These are phyloP conservation scores for Herpetotheres cachinnans DNA, from an alignment of 2,113 vertebrate species.

Conservation along the genomic window DNA sequence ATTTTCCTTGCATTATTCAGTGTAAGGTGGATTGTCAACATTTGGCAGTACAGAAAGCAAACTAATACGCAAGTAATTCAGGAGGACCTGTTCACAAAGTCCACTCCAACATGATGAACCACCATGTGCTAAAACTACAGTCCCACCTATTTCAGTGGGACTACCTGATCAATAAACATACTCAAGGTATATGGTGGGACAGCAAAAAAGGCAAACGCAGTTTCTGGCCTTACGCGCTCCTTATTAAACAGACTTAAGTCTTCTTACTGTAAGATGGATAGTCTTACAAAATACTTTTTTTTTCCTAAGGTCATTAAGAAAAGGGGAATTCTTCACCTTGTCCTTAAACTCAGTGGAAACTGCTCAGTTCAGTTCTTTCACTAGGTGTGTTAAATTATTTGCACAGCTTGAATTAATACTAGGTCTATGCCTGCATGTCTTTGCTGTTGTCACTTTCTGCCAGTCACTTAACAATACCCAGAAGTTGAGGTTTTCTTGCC, in stretches of 20 bases:
- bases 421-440: neutral
- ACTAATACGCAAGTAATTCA: neutral
- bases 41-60: neutral
- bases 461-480: neutral
- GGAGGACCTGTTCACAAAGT: neutral
- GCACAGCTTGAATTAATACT: conserved; percentile 43
- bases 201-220: neutral
- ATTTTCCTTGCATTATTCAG: neutral
- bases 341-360: conserved; percentile 27
- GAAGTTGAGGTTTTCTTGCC: neutral
- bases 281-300: neutral
- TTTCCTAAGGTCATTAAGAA: neutral
- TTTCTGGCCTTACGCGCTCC: neutral
- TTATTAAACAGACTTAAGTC: neutral
- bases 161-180: neutral
- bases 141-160: neutral
- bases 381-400: conserved; percentile 42
- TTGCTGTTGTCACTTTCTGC: neutral
- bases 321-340: conserved; percentile 25
- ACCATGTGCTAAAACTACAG: neutral
- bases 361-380: neutral
- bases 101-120: neutral
- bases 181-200: neutral
- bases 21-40: neutral
- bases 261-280: neutral